phyloP scores from a whole-genome alignment of 2,797 vertebrate genomes.

The Microctenopoma steveboyesi region DNA sequence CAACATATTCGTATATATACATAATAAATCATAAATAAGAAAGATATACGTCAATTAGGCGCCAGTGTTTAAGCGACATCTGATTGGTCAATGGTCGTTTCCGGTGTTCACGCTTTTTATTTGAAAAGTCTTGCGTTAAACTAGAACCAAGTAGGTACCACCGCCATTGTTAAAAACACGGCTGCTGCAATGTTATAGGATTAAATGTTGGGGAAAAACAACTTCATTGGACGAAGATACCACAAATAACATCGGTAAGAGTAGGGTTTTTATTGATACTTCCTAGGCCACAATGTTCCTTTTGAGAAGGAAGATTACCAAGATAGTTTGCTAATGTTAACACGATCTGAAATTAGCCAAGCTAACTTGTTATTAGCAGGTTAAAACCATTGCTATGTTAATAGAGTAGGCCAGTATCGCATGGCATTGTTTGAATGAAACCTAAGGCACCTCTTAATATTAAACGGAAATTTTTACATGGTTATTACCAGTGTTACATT shows the following conservation, averaged over 20 bases:
- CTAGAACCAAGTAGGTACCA: accelerated
- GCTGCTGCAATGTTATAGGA: constrained; percentile 9
- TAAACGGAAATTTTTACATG: neutral
- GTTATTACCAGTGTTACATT: neutral
- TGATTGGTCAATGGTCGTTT: constrained; percentile 69
- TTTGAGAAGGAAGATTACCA: neutral
- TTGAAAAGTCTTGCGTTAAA: constrained; percentile 68
- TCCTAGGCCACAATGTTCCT: neutral
- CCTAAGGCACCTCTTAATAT: neutral
- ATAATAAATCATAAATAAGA: neutral
- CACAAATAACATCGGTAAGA: constrained; percentile 37
- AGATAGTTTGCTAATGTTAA: too few species aligned
- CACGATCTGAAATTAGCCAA: neutral
- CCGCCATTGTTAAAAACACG: constrained; percentile 58
- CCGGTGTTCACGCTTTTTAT: constrained; percentile 52
- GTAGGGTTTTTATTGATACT: too few species aligned
- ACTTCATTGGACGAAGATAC: neutral
- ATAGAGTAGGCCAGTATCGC: accelerated
- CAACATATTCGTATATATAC: accelerated
- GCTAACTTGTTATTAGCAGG: constrained; percentile 19
- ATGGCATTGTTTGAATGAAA: neutral
- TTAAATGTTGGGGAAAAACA: neutral
- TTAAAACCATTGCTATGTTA: accelerated
- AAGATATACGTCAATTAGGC: constrained; percentile 21
- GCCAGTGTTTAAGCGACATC: neutral